Evolutionary conservation across 2,888 invertebrate genomes (phyloP).

Genomic region (Lasioglossum lativentre): DNA sequence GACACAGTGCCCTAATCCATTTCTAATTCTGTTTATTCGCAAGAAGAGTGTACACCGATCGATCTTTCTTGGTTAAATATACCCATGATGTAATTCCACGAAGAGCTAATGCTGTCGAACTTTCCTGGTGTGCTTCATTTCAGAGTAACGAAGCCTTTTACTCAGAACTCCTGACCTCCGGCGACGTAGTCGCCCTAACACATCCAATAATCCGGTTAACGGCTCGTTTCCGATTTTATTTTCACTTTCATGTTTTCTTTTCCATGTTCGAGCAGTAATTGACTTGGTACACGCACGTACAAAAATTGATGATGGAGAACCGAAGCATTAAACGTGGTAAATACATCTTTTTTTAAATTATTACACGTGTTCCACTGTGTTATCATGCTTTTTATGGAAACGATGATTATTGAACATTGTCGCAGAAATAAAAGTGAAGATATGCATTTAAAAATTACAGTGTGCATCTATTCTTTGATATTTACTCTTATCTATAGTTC

Average conservation of each 20-base stretch:
- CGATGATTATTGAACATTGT: not conserved
- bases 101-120: conserved; percentile 56
- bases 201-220: conserved; percentile 52
- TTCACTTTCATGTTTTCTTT: conserved; percentile 5
- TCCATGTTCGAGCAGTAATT: not conserved
- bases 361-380: not conserved
- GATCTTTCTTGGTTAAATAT: conserved; percentile 32
- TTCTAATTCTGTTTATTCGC: not conserved
- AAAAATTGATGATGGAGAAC: not conserved
- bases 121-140: conserved; percentile 53
- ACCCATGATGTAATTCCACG: conserved; percentile 39
- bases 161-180: conserved; percentile 52
- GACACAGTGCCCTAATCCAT: not conserved
- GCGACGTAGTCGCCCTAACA: conserved; percentile 33
- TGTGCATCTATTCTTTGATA: too few relatives aligned
- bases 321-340: not conserved
- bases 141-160: conserved; percentile 57
- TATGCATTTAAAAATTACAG: too few relatives aligned
- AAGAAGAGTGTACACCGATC: conserved; percentile 34
- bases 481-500: too few relatives aligned
- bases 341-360: not conserved
- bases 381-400: not conserved
- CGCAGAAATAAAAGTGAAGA: not conserved
- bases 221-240: conserved; percentile 45
- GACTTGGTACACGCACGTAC: not conserved